A percentile compares a stretch with the other conserved stretches of the same genome.
Evolutionary conservation across 2,797 vertebrate species (phyloP).

Genomic region (Tapera naevia): DNA sequence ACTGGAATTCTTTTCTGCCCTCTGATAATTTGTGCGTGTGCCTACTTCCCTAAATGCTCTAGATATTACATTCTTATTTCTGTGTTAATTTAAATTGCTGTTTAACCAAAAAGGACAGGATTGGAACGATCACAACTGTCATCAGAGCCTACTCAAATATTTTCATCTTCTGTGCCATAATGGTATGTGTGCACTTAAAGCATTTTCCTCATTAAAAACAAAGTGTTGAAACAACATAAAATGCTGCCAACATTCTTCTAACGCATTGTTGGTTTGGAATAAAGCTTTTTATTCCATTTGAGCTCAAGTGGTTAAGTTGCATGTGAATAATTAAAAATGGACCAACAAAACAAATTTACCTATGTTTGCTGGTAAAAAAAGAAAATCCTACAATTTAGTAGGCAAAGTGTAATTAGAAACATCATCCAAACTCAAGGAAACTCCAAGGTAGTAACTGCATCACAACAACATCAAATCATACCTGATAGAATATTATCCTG

Average conservation of each 20-base stretch:
- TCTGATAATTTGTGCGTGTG: background rate
- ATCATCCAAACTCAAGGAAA: background rate
- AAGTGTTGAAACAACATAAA: constrained; percentile 35
- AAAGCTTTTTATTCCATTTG: constrained; percentile 25
- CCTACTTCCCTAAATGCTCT: constrained; percentile 3
- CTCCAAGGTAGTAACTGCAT: background rate
- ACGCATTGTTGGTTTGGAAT: constrained; percentile 13
- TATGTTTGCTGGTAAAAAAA: background rate
- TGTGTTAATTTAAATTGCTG: constrained; percentile 12
- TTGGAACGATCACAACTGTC: constrained; percentile 1
- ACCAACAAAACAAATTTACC: background rate
- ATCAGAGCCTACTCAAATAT: constrained; percentile 15
- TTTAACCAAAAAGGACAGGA: background rate
- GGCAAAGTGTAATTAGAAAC: background rate
- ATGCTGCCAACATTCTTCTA: constrained; percentile 49
- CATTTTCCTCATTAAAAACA: constrained; percentile 56
- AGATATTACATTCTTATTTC: constrained; percentile 26
- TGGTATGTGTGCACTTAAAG: constrained; percentile 14
- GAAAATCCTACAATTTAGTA: background rate
- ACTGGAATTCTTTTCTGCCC: background rate
- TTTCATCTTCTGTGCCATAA: background rate
- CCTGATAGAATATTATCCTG: background rate
- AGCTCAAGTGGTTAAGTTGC: background rate
- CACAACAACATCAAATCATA: background rate
- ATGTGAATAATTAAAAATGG: background rate